A percentile compares a stretch with the other conserved stretches of the same genome.
phyloP scores from a whole-genome alignment of 1,140 invertebrate genomes.

The Drosophila busckii region DNA sequence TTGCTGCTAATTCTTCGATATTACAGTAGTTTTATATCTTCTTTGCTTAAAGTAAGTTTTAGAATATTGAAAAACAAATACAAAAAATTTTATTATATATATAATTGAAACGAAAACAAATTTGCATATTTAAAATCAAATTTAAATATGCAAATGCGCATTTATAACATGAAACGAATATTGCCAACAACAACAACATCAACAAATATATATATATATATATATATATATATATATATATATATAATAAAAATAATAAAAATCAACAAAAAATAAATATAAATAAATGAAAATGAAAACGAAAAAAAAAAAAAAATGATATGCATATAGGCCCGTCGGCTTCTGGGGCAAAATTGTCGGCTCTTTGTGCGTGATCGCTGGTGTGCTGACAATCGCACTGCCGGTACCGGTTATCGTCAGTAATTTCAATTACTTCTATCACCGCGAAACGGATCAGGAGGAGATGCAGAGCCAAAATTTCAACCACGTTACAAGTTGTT shows the following conservation, averaged over 20 bases:
- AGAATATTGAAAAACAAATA: conserved; percentile 16
- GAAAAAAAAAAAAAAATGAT: conserved; percentile 34
- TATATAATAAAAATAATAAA: conserved; percentile 40
- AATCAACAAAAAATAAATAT: conserved; percentile 51
- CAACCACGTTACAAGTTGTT: conserved; percentile 97
- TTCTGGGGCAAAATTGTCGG: conserved; percentile 99
- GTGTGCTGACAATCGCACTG: conserved; percentile 98
- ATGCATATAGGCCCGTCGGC: conserved; percentile 91
- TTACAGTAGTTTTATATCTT: too few species aligned
- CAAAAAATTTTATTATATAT: conserved; percentile 36
- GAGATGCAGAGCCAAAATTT: conserved; percentile 99
- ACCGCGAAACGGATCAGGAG: conserved; percentile 98
- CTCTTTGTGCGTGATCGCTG: conserved; percentile 98
- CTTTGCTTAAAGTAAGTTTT: too few species aligned
- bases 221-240: conserved; percentile 55
- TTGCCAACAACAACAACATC: conserved; percentile 15
- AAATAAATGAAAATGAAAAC: conserved; percentile 42
- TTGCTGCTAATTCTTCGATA: too few species aligned
- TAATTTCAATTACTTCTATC: conserved; percentile 99
- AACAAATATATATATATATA: conserved; percentile 48
- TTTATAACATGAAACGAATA: conserved; percentile 14
- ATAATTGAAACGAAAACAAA: conserved; percentile 51
- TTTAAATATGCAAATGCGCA: conserved; percentile 70
- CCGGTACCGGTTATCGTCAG: conserved; percentile 99
- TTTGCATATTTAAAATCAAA: conserved; percentile 65